Evolutionary conservation across 2,888 invertebrate species (phyloP), one percentile per base, ranked within the genome.

Genomic region (Yponomeuta malinellus): DNA sequence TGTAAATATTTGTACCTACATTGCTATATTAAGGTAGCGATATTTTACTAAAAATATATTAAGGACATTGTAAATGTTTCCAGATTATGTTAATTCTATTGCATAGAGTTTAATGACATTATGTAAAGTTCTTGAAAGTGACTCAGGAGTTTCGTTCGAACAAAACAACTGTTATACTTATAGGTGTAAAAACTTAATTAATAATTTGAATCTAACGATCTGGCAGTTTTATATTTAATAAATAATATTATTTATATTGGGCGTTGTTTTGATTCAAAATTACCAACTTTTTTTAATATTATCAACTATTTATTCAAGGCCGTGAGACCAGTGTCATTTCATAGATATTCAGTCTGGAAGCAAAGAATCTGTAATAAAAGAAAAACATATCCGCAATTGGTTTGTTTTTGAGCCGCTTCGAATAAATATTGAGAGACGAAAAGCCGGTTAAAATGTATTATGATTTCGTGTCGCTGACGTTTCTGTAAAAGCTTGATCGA

Each of bases 161-260:
- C 77, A 76, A 79, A 86, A 83, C 52, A 4, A 12, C 81, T 87
- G 83, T 86, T 85, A 82, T 87, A 86, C 52, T 15, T 59, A 59
- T 15, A 59, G 84, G 74, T 82, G 81, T 83, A 83, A 81, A 76
- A 77, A 76, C 43, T 68, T 37, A 66, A 12, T 37, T 48, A 15
- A 48, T 68, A 43, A 29, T 31, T 31, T 65, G 10, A 65, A 31
- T 65, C 65, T 59, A 43, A 63, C 48, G 81, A 84, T 85, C 85
- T 82, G 82, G 79, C 83, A 82, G 84, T 90, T 90, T 90, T 90
- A 88, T 90, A 90, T 88, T 84, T 85, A 86, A 84, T 88, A 84
- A 88, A 85, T 84, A 84, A 85, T 43, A 43, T 81, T 80, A 78
- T 87, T 88, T 87, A 77, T 87, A 88, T 78, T 78, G 74, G 74